Conservation (phyloP, 2,888 invertebrate genomes). For the Caenorhabditis sp. region DNA sequence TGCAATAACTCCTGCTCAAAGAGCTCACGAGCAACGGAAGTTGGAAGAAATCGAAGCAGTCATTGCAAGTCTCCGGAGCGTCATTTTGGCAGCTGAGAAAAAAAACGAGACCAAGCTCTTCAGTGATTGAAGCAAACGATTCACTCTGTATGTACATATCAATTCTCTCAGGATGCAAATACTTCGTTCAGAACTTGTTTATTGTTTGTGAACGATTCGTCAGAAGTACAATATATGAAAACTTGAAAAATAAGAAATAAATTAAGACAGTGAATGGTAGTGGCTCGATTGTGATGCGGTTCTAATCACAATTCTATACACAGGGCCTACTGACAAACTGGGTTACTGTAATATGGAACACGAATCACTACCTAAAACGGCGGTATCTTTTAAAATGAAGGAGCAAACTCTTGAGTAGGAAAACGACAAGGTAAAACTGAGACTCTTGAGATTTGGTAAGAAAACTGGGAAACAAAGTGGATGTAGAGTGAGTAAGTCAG, state of each 20-base stretch:
- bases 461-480: conserved; percentile 13
- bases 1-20: conserved; percentile 12
- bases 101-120: conserved; percentile 34
- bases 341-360: background rate
- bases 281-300: background rate
- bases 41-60: conserved; percentile 31
- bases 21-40: conserved; percentile 19
- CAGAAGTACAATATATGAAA: background rate
- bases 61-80: conserved; percentile 3
- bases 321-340: background rate
- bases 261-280: background rate
- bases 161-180: conserved; percentile 30
- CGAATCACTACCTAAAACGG: conserved; percentile 9
- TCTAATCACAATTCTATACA: conserved; percentile 42
- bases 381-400: background rate
- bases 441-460: conserved; percentile 43
- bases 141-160: conserved; percentile 51
- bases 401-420: background rate
- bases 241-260: background rate
- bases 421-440: conserved; percentile 42
- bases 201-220: background rate
- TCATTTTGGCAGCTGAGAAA: conserved; percentile 40
- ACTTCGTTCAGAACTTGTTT: conserved; percentile 8
- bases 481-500: background rate
- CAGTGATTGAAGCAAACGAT: conserved; percentile 32